Evolutionary conservation across 2,113 vertebrate species (phyloP), one percentile per base, ranked within the genome.

Genomic region (Heterochromis multidens): DNA sequence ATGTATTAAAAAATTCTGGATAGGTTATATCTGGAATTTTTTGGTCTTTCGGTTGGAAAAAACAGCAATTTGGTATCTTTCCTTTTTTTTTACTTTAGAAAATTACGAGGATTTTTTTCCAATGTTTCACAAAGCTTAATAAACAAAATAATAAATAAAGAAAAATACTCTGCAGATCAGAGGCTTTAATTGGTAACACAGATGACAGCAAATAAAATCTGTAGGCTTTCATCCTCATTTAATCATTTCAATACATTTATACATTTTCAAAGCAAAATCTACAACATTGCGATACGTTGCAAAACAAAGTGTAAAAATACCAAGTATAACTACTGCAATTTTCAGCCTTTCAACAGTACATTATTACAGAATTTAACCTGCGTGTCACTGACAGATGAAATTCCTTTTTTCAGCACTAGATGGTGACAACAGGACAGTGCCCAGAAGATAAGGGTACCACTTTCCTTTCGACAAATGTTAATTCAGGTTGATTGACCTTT

Each of bases 321-420:
- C 8, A 37, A 2, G 4, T 33, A 29, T 54, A 74, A 33, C 10
- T 74, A 54, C 11, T 54, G 46, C 19, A n/a, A 29, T 6, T 49
- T 27, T 52, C 11, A 72, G 4, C 67, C 27, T 52, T 52, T 52
- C 43, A 31, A 14, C 67, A n/a, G 31, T 52, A 31, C 1, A 1
- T 7, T 13, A 25, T 54, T 11, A 54, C 11, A 33, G 6, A 74
- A 46, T 74, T 74, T 52, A 72, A n/a, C 46, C 33, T n/a, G 46
- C 54, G 21, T 16, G 0, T 21, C 43, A 74, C 25, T 21, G 33
- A 10, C 16, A 4, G 23, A 9, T 35, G 29, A 57, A 43, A 7
- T 65, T 80, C 35, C 6, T 19, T 2, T 4, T 86, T 33, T 76
- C 4, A n/a, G n/a, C 93, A 90, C 79, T 40, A 92, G 88, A 82